These are phyloP conservation scores for Crypturellus undulatus DNA, from an alignment of 2,113 vertebrate species.

Conservation along the genomic window DNA sequence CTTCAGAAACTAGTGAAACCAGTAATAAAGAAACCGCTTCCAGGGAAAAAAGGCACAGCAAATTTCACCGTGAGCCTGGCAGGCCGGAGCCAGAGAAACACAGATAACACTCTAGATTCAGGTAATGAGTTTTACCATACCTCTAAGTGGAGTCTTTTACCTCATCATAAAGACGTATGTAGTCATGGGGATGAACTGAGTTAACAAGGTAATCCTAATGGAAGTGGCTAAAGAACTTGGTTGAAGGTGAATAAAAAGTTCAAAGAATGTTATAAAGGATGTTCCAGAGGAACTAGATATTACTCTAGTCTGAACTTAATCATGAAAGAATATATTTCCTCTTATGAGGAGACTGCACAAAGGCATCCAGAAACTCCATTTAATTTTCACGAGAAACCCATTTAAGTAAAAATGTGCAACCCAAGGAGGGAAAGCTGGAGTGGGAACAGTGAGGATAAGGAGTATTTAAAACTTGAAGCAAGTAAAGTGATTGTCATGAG, in stretches of 20 bases:
- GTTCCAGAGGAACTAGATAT: neutral
- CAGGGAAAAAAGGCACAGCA: constrained; percentile 57
- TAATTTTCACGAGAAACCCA: neutral
- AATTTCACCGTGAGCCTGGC: constrained; percentile 47
- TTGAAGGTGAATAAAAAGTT: neutral
- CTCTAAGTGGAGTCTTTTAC: neutral
- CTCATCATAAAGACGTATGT: neutral
- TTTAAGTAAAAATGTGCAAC: neutral
- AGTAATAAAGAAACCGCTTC: constrained; percentile 62
- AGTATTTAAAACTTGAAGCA: neutral
- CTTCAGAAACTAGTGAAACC: constrained; percentile 76
- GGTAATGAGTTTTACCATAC: constrained; percentile 65
- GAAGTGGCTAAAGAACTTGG: neutral
- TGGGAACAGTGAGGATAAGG: neutral
- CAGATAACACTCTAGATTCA: constrained; percentile 66
- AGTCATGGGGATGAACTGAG: neutral
- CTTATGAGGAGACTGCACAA: neutral
- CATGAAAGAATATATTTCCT: neutral
- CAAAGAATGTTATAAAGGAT: neutral
- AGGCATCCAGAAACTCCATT: neutral
- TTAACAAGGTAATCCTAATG: neutral
- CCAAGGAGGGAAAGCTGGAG: neutral
- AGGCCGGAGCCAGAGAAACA: constrained; percentile 78
- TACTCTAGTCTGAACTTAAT: neutral
- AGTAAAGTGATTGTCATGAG: neutral